Evolutionary conservation across 2,888 invertebrate genomes (phyloP).

Genomic region (Eupsilia transversa): DNA sequence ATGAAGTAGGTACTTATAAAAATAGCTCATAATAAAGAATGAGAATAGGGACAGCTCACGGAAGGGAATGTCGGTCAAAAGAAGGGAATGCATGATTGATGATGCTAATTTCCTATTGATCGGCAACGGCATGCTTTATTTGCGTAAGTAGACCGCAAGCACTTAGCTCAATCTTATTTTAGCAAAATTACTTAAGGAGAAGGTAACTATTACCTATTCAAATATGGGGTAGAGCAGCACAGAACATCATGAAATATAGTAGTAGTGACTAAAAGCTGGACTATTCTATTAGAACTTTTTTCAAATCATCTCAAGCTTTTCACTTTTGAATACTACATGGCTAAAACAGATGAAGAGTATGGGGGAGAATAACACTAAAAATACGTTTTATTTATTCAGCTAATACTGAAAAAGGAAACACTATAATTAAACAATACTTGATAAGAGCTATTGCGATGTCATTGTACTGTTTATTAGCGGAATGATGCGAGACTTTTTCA

Average conservation of each 20-base stretch:
- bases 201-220: background rate
- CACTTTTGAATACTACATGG: background rate
- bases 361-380: background rate
- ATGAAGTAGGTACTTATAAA: constrained; percentile 33
- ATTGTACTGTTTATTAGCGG: constrained; percentile 64
- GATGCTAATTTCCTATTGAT: constrained; percentile 83
- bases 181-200: constrained; percentile 13
- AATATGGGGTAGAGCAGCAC: background rate
- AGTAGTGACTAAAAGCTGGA: background rate
- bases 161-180: constrained; percentile 47
- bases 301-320: background rate
- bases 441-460: constrained; percentile 56
- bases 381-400: constrained; percentile 22
- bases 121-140: constrained; percentile 71
- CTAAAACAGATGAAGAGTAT: background rate
- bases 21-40: constrained; percentile 38
- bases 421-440: constrained; percentile 46
- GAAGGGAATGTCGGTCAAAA: constrained; percentile 75
- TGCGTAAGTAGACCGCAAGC: constrained; percentile 69
- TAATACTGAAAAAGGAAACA: constrained; percentile 34
- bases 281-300: background rate
- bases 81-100: constrained; percentile 82
- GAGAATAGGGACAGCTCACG: constrained; percentile 60
- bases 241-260: background rate
- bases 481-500: constrained; percentile 59